Conservation (phyloP, 2,113 vertebrate genomes). For the Eulemur macaco region DNA sequence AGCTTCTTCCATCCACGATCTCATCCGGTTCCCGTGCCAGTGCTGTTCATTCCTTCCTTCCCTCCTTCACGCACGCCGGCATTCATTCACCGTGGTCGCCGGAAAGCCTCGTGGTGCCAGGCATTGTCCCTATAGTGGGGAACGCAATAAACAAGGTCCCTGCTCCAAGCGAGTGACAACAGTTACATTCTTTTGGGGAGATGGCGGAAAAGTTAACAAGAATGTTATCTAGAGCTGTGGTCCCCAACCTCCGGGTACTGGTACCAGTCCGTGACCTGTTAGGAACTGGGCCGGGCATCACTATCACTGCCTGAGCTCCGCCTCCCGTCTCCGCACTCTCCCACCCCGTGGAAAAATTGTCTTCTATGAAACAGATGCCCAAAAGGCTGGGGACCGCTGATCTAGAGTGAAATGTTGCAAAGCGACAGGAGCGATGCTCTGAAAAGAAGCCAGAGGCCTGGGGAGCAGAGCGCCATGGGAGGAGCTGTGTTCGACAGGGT, state of each 20-base stretch:
- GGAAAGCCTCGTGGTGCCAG: background rate
- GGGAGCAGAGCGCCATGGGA: background rate
- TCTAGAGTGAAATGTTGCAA: background rate
- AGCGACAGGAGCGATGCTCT: background rate
- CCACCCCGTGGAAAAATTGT: no score
- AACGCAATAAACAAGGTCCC: background rate
- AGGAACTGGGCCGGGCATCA: no score
- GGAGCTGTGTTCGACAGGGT: background rate
- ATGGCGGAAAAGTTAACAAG: background rate
- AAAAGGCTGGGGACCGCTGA: no score
- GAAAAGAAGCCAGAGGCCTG: background rate
- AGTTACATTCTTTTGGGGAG: background rate
- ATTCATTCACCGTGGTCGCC: background rate
- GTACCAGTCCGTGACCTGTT: no score
- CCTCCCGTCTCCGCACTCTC: no score
- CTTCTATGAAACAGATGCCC: no score
- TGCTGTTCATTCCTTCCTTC: background rate
- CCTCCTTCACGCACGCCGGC: no score
- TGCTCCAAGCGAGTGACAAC: background rate
- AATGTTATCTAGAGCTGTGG: no score
- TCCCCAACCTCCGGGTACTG: no score
- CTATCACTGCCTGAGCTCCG: no score
- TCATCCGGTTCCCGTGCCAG: background rate
- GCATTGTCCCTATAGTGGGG: rapidly evolving
- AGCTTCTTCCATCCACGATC: background rate